Evolutionary conservation across 2,797 vertebrate genomes (phyloP).

Genomic region (Choloepus didactylus): DNA sequence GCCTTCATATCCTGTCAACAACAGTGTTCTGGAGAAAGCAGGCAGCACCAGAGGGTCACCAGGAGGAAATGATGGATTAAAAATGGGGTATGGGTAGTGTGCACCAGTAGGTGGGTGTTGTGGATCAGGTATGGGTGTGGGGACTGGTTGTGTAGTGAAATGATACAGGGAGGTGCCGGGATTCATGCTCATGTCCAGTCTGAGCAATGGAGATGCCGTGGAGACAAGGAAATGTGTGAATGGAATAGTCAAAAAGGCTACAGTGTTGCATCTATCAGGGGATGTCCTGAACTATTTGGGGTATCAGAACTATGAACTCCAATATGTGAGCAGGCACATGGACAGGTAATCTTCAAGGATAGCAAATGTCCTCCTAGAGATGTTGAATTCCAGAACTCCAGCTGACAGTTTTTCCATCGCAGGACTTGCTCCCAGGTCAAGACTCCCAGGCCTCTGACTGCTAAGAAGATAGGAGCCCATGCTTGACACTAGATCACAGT

Average conservation of each 20-base stretch:
- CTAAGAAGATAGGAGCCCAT: not conserved
- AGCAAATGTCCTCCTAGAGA: not conserved
- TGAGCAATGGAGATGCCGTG: constrained; percentile 16
- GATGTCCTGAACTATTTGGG: too few species aligned
- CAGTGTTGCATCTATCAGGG: too few species aligned
- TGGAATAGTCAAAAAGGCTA: too few species aligned
- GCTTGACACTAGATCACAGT: not conserved
- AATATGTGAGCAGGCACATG: not conserved
- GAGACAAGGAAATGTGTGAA: not conserved
- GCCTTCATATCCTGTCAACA: not conserved
- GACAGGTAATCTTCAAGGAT: not conserved
- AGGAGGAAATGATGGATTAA: not conserved
- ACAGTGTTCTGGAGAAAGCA: not conserved
- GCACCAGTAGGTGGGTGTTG: not conserved
- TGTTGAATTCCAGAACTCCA: too few species aligned
- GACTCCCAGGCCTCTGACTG: too few species aligned
- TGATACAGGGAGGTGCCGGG: not conserved
- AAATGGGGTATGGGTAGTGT: not conserved
- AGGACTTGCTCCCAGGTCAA: not conserved
- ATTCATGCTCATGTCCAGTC: not conserved
- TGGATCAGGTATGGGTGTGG: not conserved
- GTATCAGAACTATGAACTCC: not conserved
- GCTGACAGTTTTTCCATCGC: not conserved
- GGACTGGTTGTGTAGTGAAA: not conserved
- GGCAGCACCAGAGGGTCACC: not conserved